Percentiles rank a stretch among this genome's conserved stretches.
Evolutionary conservation across 2,797 vertebrate genomes (phyloP).

Genomic region (Neomorphus geoffroyi): DNA sequence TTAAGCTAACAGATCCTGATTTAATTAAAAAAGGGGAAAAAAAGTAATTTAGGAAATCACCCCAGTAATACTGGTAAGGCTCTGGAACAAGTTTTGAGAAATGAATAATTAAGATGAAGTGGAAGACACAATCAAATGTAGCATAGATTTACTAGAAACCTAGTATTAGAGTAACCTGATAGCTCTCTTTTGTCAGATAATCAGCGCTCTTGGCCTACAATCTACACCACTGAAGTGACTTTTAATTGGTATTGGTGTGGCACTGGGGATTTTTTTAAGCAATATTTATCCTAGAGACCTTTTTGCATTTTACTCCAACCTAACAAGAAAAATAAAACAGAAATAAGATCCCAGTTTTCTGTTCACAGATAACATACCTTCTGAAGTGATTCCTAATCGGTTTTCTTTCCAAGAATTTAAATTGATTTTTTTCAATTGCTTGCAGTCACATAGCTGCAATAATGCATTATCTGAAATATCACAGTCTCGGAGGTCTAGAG

Average conservation of each 20-base stretch:
- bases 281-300: background rate
- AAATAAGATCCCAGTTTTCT: background rate
- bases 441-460: conserved; percentile 78
- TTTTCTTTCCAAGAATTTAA: conserved; percentile 77
- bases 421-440: conserved; percentile 81
- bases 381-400: conserved; percentile 80
- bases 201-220: background rate
- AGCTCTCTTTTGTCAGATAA: background rate
- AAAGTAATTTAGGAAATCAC: background rate
- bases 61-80: background rate
- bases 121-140: background rate
- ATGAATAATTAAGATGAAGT: background rate
- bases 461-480: conserved; percentile 83
- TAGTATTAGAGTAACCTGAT: background rate
- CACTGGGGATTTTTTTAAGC: background rate
- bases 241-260: background rate
- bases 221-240: background rate
- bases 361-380: conserved; percentile 75
- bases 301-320: background rate
- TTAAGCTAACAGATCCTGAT: background rate
- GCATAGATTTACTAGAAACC: background rate
- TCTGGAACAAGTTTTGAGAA: background rate
- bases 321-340: conserved; percentile 5
- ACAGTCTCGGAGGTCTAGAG: conserved; percentile 82
- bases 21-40: background rate